Percentiles rank a stretch among this genome's conserved stretches.
Evolutionary conservation across 2,113 vertebrate genomes (phyloP).

Genomic region (Tringa solitaria): DNA sequence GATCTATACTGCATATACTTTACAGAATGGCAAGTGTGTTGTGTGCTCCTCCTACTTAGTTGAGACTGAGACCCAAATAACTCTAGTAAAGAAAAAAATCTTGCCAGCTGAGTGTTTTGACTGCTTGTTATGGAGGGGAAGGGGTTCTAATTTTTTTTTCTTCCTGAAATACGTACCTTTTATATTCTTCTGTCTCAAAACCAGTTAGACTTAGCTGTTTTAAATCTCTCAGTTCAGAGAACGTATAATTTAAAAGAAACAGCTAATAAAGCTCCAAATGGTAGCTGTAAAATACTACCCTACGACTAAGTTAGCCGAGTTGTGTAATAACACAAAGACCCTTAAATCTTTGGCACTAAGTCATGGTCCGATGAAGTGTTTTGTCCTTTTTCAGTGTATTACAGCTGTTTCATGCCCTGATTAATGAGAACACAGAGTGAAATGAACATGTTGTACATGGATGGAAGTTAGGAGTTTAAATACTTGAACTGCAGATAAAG

Average conservation of each 20-base stretch:
- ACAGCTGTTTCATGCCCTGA: not conserved
- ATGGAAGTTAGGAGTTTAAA: not conserved
- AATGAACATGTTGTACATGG: not conserved
- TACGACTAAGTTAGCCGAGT: not conserved
- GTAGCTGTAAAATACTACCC: not conserved
- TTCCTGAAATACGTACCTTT: not conserved
- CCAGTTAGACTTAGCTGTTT: not conserved
- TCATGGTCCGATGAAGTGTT: not conserved
- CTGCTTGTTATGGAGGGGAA: not conserved
- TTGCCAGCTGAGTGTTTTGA: not conserved
- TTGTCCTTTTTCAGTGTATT: not conserved
- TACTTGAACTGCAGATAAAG: not conserved
- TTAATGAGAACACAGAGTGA: not conserved
- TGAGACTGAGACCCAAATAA: not conserved
- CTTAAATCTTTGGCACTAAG: not conserved
- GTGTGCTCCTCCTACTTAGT: not conserved
- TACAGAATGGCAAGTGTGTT: not conserved
- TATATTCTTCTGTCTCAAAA: not conserved
- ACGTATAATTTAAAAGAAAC: not conserved
- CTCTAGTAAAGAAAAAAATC: not conserved
- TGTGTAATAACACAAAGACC: not conserved
- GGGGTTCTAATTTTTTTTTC: not conserved
- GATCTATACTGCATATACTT: not conserved
- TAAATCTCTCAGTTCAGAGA: not conserved
- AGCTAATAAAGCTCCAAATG: not conserved